phyloP scores from a whole-genome alignment of 2,888 invertebrate genomes.

The Orthosia gothica region DNA sequence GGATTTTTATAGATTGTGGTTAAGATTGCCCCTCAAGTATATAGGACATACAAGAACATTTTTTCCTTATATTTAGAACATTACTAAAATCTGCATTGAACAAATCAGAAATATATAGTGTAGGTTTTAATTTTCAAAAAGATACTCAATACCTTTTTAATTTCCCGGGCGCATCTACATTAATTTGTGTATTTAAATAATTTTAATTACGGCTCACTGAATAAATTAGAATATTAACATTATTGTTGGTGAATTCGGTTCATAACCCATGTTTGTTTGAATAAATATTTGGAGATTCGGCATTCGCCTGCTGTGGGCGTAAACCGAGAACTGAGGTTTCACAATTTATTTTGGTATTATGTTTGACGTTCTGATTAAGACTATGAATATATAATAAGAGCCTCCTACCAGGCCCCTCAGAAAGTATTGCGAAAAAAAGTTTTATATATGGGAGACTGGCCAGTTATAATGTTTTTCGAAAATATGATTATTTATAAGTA shows the following conservation, averaged over 20 bases:
- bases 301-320: constrained; percentile 3
- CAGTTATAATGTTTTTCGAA: too few species aligned
- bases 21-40: too few species aligned
- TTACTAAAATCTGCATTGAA: too few species aligned
- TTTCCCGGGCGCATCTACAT: neutral
- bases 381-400: constrained; percentile 17
- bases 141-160: neutral
- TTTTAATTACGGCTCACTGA: constrained; percentile 24
- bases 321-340: constrained; percentile 33
- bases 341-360: constrained; percentile 40
- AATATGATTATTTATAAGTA: too few species aligned
- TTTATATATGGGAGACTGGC: too few species aligned
- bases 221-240: constrained; percentile 44
- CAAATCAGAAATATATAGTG: too few species aligned
- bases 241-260: constrained; percentile 23
- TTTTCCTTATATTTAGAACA: too few species aligned
- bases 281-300: constrained; percentile 45
- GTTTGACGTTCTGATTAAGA: constrained; percentile 29
- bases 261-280: constrained; percentile 13
- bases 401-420: too few species aligned
- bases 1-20: too few species aligned
- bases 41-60: too few species aligned
- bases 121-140: too few species aligned
- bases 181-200: constrained; percentile 6
- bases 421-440: too few species aligned